Base-by-base conservation (phyloP, 2,797 vertebrate genomes). In the Scolopax rusticola region DNA sequence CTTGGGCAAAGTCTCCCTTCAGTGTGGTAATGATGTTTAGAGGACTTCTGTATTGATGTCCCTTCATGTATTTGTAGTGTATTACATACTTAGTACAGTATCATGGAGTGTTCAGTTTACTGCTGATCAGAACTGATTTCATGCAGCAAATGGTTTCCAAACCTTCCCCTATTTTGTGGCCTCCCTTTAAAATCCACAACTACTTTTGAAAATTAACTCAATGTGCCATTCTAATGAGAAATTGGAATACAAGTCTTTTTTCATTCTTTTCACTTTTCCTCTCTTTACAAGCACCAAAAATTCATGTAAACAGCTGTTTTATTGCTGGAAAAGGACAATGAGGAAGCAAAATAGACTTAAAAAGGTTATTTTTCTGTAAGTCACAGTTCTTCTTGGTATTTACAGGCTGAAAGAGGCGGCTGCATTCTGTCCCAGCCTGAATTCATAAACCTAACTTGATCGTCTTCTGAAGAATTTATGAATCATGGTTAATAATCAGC, bases 401-500 rank as follows among this genome's bases (percentile, higher is more conserved):
- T 93, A 91, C 63, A 92, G 84, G 84, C 60, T 94, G 77, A 95
- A 92, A 28, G 71, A 95, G 84, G 50, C 76, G 94, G 96, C 97
- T 92, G 96, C 91, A 92, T 96, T 95, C 89, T 97, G 96, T 97
- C 97, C 94, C 97, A 96, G 86, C 84, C 77, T 98, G 98, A 98
- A 98, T 98, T 98, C 98, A 98, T 98, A 98, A 98, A 96, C 95
- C 89, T 96, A 98, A 98, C 98, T 98, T 98, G 97, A 98, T 98
- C 97, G 96, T 97, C 98, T 97, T 98, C 98, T 98, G 98, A 99
- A 98, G 98, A 98, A 99, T 98, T 98, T 98, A 98, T 98, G 98
- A 98, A 98, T 99, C 98, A 95, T 98, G 97, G 98, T 98, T 99
- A 98, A 98, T 98, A 98, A 99, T 98, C 98, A 97, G 98, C 98